A percentile compares a stretch with the other conserved stretches of the same genome.
These are phyloP conservation scores for Beroe ovata DNA, from an alignment of 37 sponge, comb jelly and placozoan genomes.

Conservation along the genomic window DNA sequence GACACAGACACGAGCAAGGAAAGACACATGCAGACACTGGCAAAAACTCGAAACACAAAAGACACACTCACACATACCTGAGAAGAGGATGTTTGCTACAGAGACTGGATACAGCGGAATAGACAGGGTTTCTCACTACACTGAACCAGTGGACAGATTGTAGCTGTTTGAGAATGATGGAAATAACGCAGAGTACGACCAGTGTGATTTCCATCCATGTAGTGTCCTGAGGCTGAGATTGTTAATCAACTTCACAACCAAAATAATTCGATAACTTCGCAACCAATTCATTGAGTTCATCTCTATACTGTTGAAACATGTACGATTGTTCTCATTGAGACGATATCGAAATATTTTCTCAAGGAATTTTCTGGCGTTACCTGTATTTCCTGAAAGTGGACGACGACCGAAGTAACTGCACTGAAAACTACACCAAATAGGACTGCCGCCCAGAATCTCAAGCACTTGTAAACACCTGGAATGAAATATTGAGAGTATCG, in stretches of 20 bases:
- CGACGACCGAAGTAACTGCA: not conserved
- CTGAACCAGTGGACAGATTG: not conserved
- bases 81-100: not conserved
- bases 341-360: too few species aligned
- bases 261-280: too few species aligned
- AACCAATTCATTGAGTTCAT: too few species aligned
- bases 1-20: too few species aligned
- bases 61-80: not conserved
- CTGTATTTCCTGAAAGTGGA: not conserved
- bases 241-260: too few species aligned
- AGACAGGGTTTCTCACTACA: not conserved
- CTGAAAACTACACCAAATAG: not conserved
- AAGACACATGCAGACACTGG: too few species aligned
- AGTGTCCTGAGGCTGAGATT: not conserved
- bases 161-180: not conserved
- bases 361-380: too few species aligned
- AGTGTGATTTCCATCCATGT: not conserved
- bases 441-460: not conserved
- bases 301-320: too few species aligned
- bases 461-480: conserved; percentile 10
- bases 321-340: too few species aligned
- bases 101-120: not conserved
- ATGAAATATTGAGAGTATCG: too few species aligned
- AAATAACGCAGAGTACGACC: not conserved
- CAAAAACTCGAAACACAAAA: too few species aligned